phyloP scores from a whole-genome alignment of 2,797 vertebrate species.

The Coilia nasus region DNA sequence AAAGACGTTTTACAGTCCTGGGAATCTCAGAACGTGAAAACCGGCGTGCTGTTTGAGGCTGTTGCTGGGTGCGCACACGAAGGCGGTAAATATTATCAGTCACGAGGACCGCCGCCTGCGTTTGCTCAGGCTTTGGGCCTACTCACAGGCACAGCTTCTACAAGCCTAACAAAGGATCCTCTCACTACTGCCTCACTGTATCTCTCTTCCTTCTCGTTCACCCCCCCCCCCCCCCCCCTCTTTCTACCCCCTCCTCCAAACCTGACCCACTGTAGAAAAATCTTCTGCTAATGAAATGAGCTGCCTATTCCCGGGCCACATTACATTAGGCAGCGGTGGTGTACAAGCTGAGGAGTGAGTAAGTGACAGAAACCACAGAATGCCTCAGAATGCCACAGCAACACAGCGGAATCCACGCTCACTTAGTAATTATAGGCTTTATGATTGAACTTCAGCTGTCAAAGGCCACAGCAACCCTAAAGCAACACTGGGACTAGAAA shows the following conservation, averaged over 20 bases:
- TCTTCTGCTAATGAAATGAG: constrained; percentile 19
- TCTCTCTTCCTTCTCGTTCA: neutral
- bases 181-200: neutral
- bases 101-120: neutral
- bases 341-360: neutral
- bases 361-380: neutral
- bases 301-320: neutral
- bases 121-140: neutral
- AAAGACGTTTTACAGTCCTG: neutral
- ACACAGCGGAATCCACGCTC: neutral
- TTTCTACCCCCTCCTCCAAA: neutral
- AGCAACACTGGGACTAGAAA: neutral
- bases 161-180: constrained; percentile 6
- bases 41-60: neutral
- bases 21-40: neutral
- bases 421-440: neutral
- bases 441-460: neutral
- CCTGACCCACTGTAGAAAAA: neutral
- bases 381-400: neutral
- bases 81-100: constrained; percentile 2
- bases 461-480: neutral
- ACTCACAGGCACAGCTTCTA: neutral
- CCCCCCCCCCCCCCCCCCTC: neutral
- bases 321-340: neutral
- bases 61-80: constrained; percentile 12